Base-by-base conservation (phyloP, 2,888 invertebrate genomes). In the Lottia scabra region DNA sequence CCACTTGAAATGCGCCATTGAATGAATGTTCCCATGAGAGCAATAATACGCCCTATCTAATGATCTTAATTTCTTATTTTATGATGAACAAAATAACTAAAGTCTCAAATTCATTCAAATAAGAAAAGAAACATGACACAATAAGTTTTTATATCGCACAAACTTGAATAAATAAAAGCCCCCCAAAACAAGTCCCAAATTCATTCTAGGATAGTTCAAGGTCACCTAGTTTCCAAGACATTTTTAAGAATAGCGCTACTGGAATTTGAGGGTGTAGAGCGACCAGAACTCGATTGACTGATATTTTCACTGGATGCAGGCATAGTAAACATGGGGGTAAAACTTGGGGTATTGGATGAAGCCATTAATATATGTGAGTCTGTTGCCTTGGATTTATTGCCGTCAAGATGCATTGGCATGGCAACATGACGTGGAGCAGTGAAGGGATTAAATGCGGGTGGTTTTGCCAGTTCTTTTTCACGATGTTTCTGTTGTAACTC, bases 401-500 rank as follows among this genome's bases (percentile, higher is more conserved):
- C 75, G 1, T 69, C 64, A 5, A 56, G 8, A 4, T 64, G 45
- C 26, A 75, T 64, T 13, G 68, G 82, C 74, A 84, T 77, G 48
- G 84, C 77, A 19, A 86, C 85, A 72, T 85, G 84, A 5, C 86
- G 79, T n/a, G 88, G 85, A 26, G 86, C 85, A 3, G 85, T 84
- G 76, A 89, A 89, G 0, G 88, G 88, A 78, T 88, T 88, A 75
- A 87, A 87, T 8, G 81, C 80, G 1, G 84, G 80, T 62, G 81
- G 83, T 19, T 75, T 77, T 13, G 46, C 73, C 12, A 38, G 15
- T 48, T 83, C 80, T 38, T 81, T 81, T 4, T 67, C 56, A 38
- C 82, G 79, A 68, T 85, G 82, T 19, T 75, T 75, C 43, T 78
- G 78, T 74, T 84, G 84, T 5, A 84, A 77, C 70, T 86, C 85